A percentile compares a stretch with the other conserved stretches of the same genome.
These are phyloP conservation scores for Scaptomyza parva DNA, from an alignment of 2,888 invertebrate genomes.

Conservation along the genomic window DNA sequence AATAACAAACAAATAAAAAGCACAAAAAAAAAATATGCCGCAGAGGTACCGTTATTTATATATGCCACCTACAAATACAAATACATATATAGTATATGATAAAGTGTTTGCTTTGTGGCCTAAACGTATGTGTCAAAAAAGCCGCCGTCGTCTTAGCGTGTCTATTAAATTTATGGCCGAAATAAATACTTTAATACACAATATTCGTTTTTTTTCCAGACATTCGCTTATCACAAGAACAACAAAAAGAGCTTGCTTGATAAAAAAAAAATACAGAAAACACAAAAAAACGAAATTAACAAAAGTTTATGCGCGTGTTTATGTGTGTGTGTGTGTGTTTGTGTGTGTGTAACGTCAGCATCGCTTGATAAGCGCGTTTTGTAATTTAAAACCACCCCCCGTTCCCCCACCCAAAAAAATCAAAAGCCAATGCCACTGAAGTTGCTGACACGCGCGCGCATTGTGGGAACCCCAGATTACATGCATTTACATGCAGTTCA, in stretches of 20 bases:
- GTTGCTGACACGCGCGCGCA: slow-evolving; percentile 69
- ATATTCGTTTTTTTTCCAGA: slow-evolving; percentile 51
- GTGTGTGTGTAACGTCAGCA: slow-evolving; percentile 46
- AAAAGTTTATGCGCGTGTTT: slow-evolving; percentile 53
- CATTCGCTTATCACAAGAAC: slow-evolving; percentile 70
- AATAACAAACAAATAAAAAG: slow-evolving; percentile 36
- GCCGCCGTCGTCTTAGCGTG: slow-evolving; percentile 47
- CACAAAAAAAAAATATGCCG: slow-evolving; percentile 55
- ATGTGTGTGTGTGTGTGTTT: slow-evolving; percentile 16
- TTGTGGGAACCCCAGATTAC: slow-evolving; percentile 52
- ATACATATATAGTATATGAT: neutral
- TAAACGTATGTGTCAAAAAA: slow-evolving; percentile 68
- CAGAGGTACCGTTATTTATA: slow-evolving; percentile 71
- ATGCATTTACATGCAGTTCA: slow-evolving; percentile 46
- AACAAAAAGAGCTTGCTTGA: slow-evolving; percentile 65
- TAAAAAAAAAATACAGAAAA: slow-evolving; percentile 23
- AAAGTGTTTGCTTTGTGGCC: slow-evolving; percentile 67
- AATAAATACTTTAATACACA: slow-evolving; percentile 56
- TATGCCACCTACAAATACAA: slow-evolving; percentile 18
- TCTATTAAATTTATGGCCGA: slow-evolving; percentile 67
- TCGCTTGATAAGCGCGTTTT: slow-evolving; percentile 69
- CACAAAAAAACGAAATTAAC: slow-evolving; percentile 10
- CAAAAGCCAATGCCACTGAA: slow-evolving; percentile 67
- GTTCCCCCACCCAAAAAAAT: too few species aligned
- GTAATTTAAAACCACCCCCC: slow-evolving; percentile 63